Evolutionary conservation across 2,113 vertebrate species (phyloP), one percentile per base, ranked within the genome.

Genomic region (Variabilichromis moorii): DNA sequence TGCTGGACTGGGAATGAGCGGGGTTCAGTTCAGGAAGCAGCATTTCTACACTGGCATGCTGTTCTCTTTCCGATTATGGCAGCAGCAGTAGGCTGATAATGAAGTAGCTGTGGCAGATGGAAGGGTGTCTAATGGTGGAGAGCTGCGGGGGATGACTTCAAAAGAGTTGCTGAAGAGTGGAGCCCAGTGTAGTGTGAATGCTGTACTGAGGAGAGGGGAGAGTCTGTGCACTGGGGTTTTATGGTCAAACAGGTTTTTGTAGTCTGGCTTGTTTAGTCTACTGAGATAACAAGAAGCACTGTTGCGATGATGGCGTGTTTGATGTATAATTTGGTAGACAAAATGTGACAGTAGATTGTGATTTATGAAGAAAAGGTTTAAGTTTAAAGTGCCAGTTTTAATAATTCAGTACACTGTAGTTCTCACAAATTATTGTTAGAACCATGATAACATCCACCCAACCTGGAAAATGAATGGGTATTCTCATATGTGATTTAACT

Each of bases 31-130:
- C 79, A 86, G 85, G 84, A 90, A 87, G 86, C 50, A 59, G 19
- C 68, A 11, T 6, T 21, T 55, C 82, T 61, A 82, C n/a, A 82
- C 81, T 80, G 35, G 82, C 63, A 45, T 50, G 83, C 87, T 78
- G 71, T 81, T 85, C 79, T 82, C 42, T 45, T 42, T 59, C 82
- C 9, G 68, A 88, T 87, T 57, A 84, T 35, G 79, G 91, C 80
- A 57, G 83, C 83, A 51, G 87, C 47, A 21, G 81, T 21, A 6
- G 76, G 81, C 82, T 82, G 84, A 51, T 91, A 87, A 90, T 89
- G 92, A 89, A 86, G 89, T 35, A 33, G 90, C 88, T 66, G 84
- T 80, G 80, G 66, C 55, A 88, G 90, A 94, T 88, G 88, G 87
- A 82, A 87, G 80, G 78, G 57, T 50, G 83, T 83, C 55, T 95